Conservation (phyloP, 2,888 invertebrate genomes). For the Meteorus colon region DNA sequence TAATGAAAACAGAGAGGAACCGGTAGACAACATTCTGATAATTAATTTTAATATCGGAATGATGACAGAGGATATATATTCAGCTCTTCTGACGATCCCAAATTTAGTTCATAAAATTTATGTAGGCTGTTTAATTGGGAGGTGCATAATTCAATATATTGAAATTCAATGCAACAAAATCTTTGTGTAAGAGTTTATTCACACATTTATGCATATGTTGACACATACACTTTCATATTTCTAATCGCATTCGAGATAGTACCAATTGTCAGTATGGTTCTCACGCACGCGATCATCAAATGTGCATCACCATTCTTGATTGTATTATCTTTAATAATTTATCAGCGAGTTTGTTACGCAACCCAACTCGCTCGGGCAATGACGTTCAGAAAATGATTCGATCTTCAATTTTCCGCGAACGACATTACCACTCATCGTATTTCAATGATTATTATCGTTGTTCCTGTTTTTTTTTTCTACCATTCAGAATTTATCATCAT, state of each 20-base stretch:
- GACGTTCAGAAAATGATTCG: conserved; percentile 1
- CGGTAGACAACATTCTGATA: neutral
- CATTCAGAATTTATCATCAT: neutral
- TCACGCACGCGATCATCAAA: conserved; percentile 1
- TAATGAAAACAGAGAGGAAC: conserved; percentile 8
- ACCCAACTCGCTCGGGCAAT: conserved; percentile 20
- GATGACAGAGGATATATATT: neutral
- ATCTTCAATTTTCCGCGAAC: conserved; percentile 19
- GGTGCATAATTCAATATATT: neutral
- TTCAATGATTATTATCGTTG: neutral
- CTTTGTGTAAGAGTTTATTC: neutral
- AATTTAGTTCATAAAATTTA: neutral
- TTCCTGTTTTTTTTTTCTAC: neutral
- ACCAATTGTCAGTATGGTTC: conserved; percentile 7
- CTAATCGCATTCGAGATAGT: conserved; percentile 2
- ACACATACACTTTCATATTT: neutral
- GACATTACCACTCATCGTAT: neutral
- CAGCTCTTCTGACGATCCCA: neutral
- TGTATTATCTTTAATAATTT: conserved; percentile 23
- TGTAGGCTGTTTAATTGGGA: neutral
- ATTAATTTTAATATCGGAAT: neutral
- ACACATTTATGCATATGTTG: neutral
- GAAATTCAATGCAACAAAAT: neutral
- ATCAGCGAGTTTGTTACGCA: conserved; percentile 20
- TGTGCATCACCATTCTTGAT: conserved; percentile 9